Evolutionary conservation across 2,797 vertebrate genomes (phyloP), one percentile per base, ranked within the genome.

Genomic region (Pteropus rufus): DNA sequence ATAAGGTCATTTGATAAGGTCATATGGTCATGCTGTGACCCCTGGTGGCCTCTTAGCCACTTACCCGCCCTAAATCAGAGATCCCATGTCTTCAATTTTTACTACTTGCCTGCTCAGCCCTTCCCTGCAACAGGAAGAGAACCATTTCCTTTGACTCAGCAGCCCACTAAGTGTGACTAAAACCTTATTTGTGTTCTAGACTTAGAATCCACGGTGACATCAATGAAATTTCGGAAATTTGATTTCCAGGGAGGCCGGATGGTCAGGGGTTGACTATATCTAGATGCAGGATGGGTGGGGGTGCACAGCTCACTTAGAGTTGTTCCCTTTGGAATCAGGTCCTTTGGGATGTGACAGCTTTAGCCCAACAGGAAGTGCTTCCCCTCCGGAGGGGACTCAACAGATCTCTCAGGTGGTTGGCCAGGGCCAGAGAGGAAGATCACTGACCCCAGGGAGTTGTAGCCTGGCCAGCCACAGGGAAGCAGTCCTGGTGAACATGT

Each of bases 381-480:
- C 65, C 73, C 49, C 89, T 39, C 15, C n/a, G 34, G 92, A 65
- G 9, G 49, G 75, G 79, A 21, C 75, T 79, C 90, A 95, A 95
- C 97, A 75, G 82, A 79, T 94, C 97, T 96, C 86, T 90, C 90
- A n/a, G 2, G 80, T 54, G 54, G 29, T 67, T 52, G 36, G 46
- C 81, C 81, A 67, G 76, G 34, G 24, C 76, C 54, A 34, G 56
- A 82, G 84, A 72, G 80, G 31, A 46, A 76, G 87, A 41, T 34
- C 89, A n/a, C 93, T 92, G 36, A 91, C 72, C 87, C 8, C 18
- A 56, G 86, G 94, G 94, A 94, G 93, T 95, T 86, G 4, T 70
- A 91, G 96, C 52, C 95, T 95, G 79, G 41, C 90, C 92, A 93
- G 72, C 29, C 2, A 92, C 62, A 60, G 60, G 1, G 79, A 46